Conservation (phyloP, 2,113 vertebrate genomes). For the Ascaphus truei region DNA sequence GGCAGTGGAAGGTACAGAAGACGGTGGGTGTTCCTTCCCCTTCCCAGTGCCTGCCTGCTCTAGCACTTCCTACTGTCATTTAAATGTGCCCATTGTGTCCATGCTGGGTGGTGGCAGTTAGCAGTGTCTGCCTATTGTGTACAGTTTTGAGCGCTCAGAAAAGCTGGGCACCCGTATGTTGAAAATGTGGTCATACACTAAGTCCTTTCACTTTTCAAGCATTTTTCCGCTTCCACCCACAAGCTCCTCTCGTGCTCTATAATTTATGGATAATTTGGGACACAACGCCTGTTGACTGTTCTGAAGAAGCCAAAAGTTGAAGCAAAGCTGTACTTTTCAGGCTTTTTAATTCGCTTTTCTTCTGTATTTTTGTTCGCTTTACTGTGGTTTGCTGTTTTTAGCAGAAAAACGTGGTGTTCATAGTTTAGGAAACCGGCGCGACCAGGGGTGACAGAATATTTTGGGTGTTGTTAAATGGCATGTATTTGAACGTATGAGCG, state of each 20-base stretch:
- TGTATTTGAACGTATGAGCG: background rate
- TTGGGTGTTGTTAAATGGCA: background rate
- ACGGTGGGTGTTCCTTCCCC: background rate
- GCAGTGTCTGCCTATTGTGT: too few relatives aligned
- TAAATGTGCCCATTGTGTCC: background rate
- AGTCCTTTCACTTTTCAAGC: too few relatives aligned
- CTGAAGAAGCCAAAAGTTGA: background rate
- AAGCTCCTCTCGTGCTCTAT: background rate
- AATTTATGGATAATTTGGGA: constrained; percentile 1
- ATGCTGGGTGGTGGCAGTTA: background rate
- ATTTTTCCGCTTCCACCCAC: background rate
- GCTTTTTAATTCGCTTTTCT: too few relatives aligned
- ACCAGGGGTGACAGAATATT: background rate
- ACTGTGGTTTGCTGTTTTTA: background rate
- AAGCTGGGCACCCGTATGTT: too few relatives aligned
- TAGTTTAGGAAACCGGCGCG: too few relatives aligned
- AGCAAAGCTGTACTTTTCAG: background rate
- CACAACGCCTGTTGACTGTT: background rate
- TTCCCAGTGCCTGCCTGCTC: background rate
- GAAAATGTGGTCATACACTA: too few relatives aligned
- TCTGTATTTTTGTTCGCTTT: background rate
- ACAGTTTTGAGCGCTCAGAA: too few relatives aligned
- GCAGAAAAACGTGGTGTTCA: too few relatives aligned
- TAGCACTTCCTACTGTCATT: background rate
- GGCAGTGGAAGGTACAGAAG: background rate